Evolutionary conservation across 2,888 invertebrate species (phyloP), one percentile per base, ranked within the genome.

Genomic region (Acleris laterana): DNA sequence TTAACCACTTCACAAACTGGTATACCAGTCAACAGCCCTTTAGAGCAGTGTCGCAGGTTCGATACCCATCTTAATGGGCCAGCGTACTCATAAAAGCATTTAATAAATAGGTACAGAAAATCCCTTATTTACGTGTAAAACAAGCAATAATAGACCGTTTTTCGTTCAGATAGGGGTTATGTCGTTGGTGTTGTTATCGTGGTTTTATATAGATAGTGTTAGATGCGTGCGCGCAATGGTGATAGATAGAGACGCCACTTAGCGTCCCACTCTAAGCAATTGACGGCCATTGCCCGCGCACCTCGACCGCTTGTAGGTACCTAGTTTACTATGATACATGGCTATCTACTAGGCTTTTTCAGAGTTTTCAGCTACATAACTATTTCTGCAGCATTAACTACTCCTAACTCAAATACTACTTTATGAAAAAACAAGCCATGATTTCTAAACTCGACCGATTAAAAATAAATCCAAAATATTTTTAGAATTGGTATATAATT

Each of bases 281-380:
- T 64, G 64, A 25, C 58, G 63, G 53, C 49, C 64, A 28, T 50
- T 64, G 64, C 64, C 60, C 64, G 59, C 49, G 64, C 64, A 64
- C 64, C 64, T 64, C 53, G 38, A 20, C n/a, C 52, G 17, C 19
- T 48, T 55, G 25, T 46, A n/a, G n/a, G n/a, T n/a, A 46, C n/a
- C 7, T n/a, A n/a, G 2, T 46, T 46, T 46, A 46, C 2, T n/a
- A 1, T 17, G 17, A 46, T 44, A n/a, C 6, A 25, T 38, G n/a
- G n/a, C n/a, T n/a, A 38, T 38, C 38, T 38, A 38, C 13, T 38
- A 38, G 38, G 13, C 3, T 32, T 3, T 32, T 11, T 2, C 32
- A 11, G 11, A 13, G 32, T 32, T 9, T 32, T 11, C 11, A 1
- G 11, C 3, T n/a, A n/a, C n/a, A n/a, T n/a, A n/a, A n/a, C n/a